Conservation (phyloP, 1,140 invertebrate species). For the Metaphire vulgaris region DNA sequence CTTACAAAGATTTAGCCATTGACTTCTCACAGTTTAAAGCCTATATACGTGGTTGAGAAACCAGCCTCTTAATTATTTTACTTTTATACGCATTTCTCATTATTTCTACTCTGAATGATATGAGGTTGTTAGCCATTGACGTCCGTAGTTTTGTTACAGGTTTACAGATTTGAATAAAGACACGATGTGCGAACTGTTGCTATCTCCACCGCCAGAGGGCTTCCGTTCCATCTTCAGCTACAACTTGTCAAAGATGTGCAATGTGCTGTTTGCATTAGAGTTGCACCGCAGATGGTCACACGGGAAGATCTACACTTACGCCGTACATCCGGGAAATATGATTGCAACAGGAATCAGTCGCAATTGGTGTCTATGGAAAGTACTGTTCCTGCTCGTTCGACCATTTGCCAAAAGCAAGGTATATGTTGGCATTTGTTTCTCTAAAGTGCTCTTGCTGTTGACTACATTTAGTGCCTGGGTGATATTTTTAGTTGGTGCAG, state of each 20-base stretch:
- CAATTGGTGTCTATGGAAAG: constrained; percentile 73
- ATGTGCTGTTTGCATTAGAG: constrained; percentile 74
- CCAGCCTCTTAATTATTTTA: too few relatives aligned
- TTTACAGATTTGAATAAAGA: constrained; percentile 60
- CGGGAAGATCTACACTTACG: constrained; percentile 65
- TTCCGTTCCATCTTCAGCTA: constrained; percentile 77
- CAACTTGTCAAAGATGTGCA: constrained; percentile 83
- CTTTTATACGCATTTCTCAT: too few relatives aligned
- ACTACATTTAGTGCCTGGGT: too few relatives aligned
- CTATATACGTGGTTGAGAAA: too few relatives aligned
- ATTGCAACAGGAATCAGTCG: constrained; percentile 68
- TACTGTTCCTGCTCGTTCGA: constrained; percentile 70
- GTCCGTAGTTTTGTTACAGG: constrained; percentile 54
- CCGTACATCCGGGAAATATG: constrained; percentile 87
- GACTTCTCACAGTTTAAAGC: too few relatives aligned
- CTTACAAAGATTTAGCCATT: too few relatives aligned
- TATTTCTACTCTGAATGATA: too few relatives aligned
- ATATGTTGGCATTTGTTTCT: too few relatives aligned
- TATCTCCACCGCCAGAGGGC: constrained; percentile 56
- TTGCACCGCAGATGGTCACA: constrained; percentile 65
- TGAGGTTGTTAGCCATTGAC: too few relatives aligned
- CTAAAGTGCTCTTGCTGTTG: too few relatives aligned
- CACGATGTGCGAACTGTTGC: constrained; percentile 59
- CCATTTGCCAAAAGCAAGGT: constrained; percentile 76
- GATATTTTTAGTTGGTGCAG: too few relatives aligned